A percentile compares a stretch with the other conserved stretches of the same genome.
Evolutionary conservation across 1,140 invertebrate species (phyloP).

Genomic region (Drosophila tristis): DNA sequence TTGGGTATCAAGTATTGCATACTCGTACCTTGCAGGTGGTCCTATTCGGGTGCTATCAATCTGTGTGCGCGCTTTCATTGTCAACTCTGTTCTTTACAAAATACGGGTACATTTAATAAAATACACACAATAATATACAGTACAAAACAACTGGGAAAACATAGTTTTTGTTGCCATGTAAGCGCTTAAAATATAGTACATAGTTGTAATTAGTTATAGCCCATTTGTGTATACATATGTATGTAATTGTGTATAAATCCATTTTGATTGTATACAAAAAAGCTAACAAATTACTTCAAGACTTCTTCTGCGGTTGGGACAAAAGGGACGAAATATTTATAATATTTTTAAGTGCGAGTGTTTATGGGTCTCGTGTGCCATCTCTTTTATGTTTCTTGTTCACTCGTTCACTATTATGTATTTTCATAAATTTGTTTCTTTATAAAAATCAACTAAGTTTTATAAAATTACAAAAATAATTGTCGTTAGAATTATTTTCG

Average conservation of each 20-base stretch:
- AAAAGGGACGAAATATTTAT: slow-evolving; percentile 53
- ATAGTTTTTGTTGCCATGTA: slow-evolving; percentile 22
- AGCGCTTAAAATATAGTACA: slow-evolving; percentile 47
- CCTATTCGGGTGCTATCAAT: slow-evolving; percentile 44
- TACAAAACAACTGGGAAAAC: slow-evolving; percentile 45
- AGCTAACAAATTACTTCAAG: slow-evolving; percentile 47
- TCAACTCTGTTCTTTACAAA: slow-evolving; percentile 30
- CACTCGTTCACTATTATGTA: slow-evolving; percentile 9
- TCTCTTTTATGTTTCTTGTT: slow-evolving; percentile 19
- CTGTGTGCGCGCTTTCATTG: slow-evolving; percentile 7
- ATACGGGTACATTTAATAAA: slow-evolving; percentile 43
- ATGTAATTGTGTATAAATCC: slow-evolving; percentile 8
- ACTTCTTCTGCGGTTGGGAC: slow-evolving; percentile 35
- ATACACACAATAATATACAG: slow-evolving; percentile 35
- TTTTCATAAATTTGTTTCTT: slow-evolving; percentile 32
- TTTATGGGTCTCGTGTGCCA: slow-evolving; percentile 14
- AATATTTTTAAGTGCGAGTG: slow-evolving; percentile 22
- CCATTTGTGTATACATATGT: slow-evolving; percentile 40
- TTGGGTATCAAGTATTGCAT: slow-evolving; percentile 68
- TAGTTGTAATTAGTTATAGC: slow-evolving; percentile 38
- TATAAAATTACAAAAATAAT: slow-evolving; percentile 83
- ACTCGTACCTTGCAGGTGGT: slow-evolving; percentile 72
- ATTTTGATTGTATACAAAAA: slow-evolving; percentile 59
- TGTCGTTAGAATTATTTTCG: slow-evolving; percentile 70
- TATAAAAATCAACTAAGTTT: slow-evolving; percentile 70